Conservation (phyloP, 2,113 vertebrate genomes). For the Nettapus auritus region DNA sequence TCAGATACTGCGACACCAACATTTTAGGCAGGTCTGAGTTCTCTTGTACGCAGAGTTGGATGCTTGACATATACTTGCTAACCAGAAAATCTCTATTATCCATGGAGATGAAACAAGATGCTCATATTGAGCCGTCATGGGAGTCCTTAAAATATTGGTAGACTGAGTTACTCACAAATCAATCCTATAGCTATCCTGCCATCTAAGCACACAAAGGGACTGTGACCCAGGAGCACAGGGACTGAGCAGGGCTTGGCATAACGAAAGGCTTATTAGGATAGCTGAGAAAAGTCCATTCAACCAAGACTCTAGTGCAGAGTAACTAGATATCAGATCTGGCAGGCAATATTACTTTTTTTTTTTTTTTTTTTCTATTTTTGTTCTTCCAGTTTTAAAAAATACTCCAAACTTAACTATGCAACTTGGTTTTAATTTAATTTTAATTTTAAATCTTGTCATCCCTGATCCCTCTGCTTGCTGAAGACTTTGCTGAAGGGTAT, state of each 20-base stretch:
- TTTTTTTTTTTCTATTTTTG: too few relatives aligned
- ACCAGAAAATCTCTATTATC: background rate
- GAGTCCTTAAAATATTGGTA: background rate
- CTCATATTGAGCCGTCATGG: background rate
- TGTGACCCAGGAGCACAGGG: background rate
- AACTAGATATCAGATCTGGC: background rate
- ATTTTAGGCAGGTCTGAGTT: background rate
- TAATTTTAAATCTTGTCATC: constrained; percentile 11
- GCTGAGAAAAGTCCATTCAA: background rate
- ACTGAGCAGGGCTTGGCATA: background rate
- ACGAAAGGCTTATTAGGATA: background rate
- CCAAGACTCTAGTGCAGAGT: background rate
- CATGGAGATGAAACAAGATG: background rate
- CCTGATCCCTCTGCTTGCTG: constrained; percentile 31
- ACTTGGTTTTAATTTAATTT: background rate
- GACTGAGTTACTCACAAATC: background rate
- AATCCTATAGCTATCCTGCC: background rate
- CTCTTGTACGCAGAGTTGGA: background rate
- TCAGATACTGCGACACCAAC: background rate
- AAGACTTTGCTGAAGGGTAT: constrained; percentile 42
- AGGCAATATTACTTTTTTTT: background rate
- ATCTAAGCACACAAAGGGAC: background rate
- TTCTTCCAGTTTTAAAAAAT: background rate
- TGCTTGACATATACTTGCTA: background rate
- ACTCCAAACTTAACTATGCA: background rate